These are phyloP conservation scores for Cylloceria caligata DNA, from an alignment of 2,888 invertebrate genomes.

Conservation along the genomic window DNA sequence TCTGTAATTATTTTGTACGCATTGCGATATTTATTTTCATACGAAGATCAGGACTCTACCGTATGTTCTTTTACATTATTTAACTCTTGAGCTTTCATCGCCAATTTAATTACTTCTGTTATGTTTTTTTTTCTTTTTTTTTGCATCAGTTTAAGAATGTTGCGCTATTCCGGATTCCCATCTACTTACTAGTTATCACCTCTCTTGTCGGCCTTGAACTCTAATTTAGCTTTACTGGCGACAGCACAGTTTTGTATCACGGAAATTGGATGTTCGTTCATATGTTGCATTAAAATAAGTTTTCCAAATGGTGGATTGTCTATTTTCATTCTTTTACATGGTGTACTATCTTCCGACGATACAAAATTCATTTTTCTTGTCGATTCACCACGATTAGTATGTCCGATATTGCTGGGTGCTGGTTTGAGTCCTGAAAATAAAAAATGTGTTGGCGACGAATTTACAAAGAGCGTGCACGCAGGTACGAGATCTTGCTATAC, in stretches of 20 bases:
- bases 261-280: constrained; percentile 75
- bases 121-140: not conserved
- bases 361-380: constrained; percentile 58
- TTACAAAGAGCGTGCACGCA: too few relatives aligned
- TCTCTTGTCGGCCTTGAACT: constrained; percentile 75
- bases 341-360: constrained; percentile 40
- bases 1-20: too few relatives aligned
- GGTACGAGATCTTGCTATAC: too few relatives aligned
- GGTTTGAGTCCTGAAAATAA: constrained; percentile 64
- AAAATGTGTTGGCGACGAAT: too few relatives aligned
- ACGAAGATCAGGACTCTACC: too few relatives aligned
- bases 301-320: constrained; percentile 75
- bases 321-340: constrained; percentile 72
- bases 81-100: too few relatives aligned
- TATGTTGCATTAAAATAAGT: constrained; percentile 80
- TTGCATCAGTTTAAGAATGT: not conserved
- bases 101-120: too few relatives aligned
- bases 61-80: too few relatives aligned
- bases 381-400: constrained; percentile 1
- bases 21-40: too few relatives aligned
- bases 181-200: constrained; percentile 67
- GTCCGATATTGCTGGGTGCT: constrained; percentile 18
- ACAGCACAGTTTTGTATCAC: constrained; percentile 76
- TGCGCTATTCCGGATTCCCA: constrained; percentile 1
- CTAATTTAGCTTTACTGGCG: constrained; percentile 72